Base-by-base conservation (phyloP, 2,888 invertebrate species). In the Pheosia gnoma region DNA sequence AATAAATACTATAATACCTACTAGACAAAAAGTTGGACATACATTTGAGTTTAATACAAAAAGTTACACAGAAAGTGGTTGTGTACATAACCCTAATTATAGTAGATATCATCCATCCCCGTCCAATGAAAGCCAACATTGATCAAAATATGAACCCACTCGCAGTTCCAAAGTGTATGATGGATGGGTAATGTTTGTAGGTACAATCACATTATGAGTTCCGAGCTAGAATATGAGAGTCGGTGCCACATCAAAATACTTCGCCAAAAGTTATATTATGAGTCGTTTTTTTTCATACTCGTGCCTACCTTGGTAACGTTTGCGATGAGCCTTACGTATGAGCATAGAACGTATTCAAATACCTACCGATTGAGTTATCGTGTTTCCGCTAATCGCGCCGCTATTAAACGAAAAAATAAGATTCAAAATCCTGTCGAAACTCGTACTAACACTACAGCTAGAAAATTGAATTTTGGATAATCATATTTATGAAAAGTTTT, bases 41-140 rank as follows among this genome's bases (percentile, higher is more conserved):
- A 1, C 13, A 55, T 55, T 55, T 11, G 45, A 60, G 61, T 62
- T 53, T 56, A 56, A 65, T 63, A 70, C 58, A 67, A 64, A 71
- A 65, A 70, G 58, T 66, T 61, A 11, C 52, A 59, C 59, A 43
- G 57, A 64, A 71, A 63, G 66, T 64, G 60, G 62, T 63, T 68
- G 66, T 72, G 66, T 67, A 56, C 66, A 39, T 59, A 73, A 72
- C 66, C 63, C 55, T 74, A 71, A 72, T 77, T 71, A 72, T 62
- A 67, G 62, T 59, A 65, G 66, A 61, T 67, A 64, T 67, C 77
- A 86, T 85, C 83, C 79, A 82, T 85, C 83, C 68, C 76, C 74
- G 82, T 85, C 83, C 74, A 71, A 74, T 73, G 71, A 74, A 71
- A 75, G 71, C 74, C 66, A 77, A 79, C 75, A 81, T 82, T 82